Conservation (phyloP, 30 jellyfish, hydroid and myxozoan genomes). For the Catostylus mosaicus region DNA sequence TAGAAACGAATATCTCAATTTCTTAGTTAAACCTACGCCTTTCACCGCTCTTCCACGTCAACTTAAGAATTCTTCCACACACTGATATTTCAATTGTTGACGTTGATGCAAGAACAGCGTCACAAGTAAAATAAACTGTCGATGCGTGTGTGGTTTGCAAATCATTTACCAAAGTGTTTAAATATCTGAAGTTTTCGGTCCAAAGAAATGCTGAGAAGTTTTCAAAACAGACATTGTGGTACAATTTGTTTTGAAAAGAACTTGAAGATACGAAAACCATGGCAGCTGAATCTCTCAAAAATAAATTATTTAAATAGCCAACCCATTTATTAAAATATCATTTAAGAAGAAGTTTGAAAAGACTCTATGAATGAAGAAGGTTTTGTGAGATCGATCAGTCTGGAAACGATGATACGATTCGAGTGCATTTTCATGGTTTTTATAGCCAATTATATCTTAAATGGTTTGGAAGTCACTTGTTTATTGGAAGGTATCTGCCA, state of each 20-base stretch:
- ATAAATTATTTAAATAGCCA: constrained; percentile 28
- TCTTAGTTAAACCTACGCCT: too few species aligned
- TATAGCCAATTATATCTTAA: neutral
- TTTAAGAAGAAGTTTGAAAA: neutral
- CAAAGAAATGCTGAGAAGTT: neutral
- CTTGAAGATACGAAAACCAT: constrained; percentile 14
- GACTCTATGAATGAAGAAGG: neutral
- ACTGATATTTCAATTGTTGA: too few species aligned
- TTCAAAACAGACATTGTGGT: constrained; percentile 55
- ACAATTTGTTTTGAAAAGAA: constrained; percentile 17
- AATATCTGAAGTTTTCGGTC: constrained; percentile 5
- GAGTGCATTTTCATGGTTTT: neutral
- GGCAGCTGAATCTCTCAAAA: constrained; percentile 31
- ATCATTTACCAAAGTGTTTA: neutral
- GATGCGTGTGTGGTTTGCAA: neutral
- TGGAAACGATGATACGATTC: neutral
- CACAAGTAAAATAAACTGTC: too few species aligned
- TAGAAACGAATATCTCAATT: too few species aligned
- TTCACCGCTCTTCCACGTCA: too few species aligned
- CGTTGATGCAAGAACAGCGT: too few species aligned
- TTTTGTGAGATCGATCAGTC: neutral
- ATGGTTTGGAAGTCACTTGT: neutral
- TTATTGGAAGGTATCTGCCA: neutral
- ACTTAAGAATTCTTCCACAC: too few species aligned
- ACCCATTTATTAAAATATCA: neutral